phyloP scores from a whole-genome alignment of 2,797 vertebrate genomes.

The Choloepus didactylus region DNA sequence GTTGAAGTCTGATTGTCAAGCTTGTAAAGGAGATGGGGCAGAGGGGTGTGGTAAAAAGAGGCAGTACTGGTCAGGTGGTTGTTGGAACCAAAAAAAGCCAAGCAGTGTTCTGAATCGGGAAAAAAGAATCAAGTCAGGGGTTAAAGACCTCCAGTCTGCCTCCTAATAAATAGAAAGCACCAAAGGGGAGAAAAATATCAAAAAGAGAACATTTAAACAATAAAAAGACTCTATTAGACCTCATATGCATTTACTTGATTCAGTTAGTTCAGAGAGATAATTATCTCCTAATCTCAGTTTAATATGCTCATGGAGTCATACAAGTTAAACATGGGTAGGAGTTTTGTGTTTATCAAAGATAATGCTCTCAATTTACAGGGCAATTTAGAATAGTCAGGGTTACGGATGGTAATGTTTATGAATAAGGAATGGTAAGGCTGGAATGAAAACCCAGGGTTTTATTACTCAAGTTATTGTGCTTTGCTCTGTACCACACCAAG shows the following conservation, averaged over 20 bases:
- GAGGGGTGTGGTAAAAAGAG: background rate
- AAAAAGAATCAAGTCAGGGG: conserved; percentile 51
- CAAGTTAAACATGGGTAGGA: background rate
- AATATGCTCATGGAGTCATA: conserved; percentile 2
- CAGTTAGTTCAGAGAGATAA: conserved; percentile 48
- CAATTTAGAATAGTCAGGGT: background rate
- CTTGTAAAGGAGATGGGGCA: background rate
- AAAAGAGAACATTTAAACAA: conserved; percentile 66
- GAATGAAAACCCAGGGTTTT: background rate
- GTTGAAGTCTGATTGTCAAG: background rate
- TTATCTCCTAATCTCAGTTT: conserved; percentile 42
- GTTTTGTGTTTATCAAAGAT: background rate
- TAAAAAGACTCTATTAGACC: conserved; percentile 40
- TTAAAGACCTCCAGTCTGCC: conserved; percentile 56
- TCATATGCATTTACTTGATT: conserved; percentile 29
- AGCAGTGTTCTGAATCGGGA: conserved; percentile 10
- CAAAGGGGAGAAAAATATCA: conserved; percentile 37
- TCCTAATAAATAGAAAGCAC: conserved; percentile 71
- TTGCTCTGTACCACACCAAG: background rate
- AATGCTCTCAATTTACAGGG: background rate
- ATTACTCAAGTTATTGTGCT: background rate
- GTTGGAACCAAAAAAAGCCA: background rate
- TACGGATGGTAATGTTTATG: no score
- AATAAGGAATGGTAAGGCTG: background rate
- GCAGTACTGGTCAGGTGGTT: background rate